A percentile compares a stretch with the other conserved stretches of the same genome.
Conservation (phyloP, 1,140 invertebrate genomes). For the Acyrthosiphon pisum region DNA sequence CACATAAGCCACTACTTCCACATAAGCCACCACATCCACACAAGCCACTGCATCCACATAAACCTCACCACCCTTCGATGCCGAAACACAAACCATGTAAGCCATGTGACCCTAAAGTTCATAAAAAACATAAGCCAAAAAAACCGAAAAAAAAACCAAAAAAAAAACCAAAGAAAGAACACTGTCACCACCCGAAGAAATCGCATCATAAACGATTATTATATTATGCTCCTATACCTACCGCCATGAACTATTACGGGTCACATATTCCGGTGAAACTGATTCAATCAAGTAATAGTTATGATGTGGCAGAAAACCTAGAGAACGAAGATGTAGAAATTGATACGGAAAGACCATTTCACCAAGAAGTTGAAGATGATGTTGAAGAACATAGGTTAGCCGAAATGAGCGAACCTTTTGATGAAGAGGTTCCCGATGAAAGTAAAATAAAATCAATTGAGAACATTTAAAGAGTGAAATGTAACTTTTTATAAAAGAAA, state of each 20-base stretch:
- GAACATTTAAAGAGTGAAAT: background rate
- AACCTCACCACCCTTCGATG: background rate
- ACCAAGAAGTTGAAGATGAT: constrained; percentile 30
- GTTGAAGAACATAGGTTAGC: constrained; percentile 35
- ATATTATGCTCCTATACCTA: constrained; percentile 36
- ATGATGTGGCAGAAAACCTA: background rate
- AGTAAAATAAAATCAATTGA: background rate
- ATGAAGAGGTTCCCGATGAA: background rate
- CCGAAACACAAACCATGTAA: constrained; percentile 51
- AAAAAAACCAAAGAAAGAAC: constrained; percentile 48
- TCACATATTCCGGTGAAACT: background rate
- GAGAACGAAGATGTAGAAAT: background rate
- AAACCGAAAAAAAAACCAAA: constrained; percentile 49
- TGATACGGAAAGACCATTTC: constrained; percentile 13
- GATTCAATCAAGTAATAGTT: background rate
- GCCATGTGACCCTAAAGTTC: constrained; percentile 30
- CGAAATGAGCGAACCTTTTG: background rate
- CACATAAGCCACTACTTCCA: background rate
- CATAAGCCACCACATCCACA: background rate
- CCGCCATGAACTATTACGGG: background rate
- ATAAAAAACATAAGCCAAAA: constrained; percentile 46
- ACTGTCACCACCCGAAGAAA: constrained; percentile 37
- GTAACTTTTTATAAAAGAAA: background rate
- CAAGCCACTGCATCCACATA: background rate
- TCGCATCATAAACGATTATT: constrained; percentile 27